Base-by-base conservation (phyloP, 2,113 vertebrate species). In the Larimichthys crocea region DNA sequence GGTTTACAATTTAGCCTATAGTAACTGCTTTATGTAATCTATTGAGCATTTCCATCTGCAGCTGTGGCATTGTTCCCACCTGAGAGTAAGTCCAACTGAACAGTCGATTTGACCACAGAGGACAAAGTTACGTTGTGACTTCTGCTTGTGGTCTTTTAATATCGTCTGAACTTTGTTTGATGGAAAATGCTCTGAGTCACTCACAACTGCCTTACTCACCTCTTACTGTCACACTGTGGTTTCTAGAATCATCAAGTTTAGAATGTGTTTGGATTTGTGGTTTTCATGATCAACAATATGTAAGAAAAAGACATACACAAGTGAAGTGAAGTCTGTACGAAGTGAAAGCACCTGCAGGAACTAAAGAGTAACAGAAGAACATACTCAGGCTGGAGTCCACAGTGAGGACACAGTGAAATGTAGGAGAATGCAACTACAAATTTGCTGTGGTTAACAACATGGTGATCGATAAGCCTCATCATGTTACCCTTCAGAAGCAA, bases 401-500 rank as follows among this genome's bases (percentile, higher is more conserved):
- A 42, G 63, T 29, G 84, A 83, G 80, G 67, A 75, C 75, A 42
- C 64, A 20, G 81, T 75, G 83, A 82, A 86, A 82, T 73, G 82
- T 48, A 79, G 79, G 73, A 69, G 84, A 90, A 85, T 9, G 40
- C 80, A 79, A 77, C 85, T 86, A 91, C 89, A 90, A 92, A 89
- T 91, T 59, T 92, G 86, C 89, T 87, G 89, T 87, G 86, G 91
- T 89, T 91, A 91, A 92, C 92, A 91, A 94, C 88, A 71, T 4
- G 0, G 82, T 60, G 89, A 86, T 93, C 87, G 86, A 93, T 92
- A 84, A 84, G 85, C 71, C 85, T 93, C 89, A 91, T 93, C 87
- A 70, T 91, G 88, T 92, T 92, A 90, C 91, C 89, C 90, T 89
- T 90, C 90, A 91, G 88, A 92, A 76, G 89, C 90, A 90, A 86